These are phyloP conservation scores for Sus scrofa DNA, from an alignment of 2,113 vertebrate species.

Conservation along the genomic window DNA sequence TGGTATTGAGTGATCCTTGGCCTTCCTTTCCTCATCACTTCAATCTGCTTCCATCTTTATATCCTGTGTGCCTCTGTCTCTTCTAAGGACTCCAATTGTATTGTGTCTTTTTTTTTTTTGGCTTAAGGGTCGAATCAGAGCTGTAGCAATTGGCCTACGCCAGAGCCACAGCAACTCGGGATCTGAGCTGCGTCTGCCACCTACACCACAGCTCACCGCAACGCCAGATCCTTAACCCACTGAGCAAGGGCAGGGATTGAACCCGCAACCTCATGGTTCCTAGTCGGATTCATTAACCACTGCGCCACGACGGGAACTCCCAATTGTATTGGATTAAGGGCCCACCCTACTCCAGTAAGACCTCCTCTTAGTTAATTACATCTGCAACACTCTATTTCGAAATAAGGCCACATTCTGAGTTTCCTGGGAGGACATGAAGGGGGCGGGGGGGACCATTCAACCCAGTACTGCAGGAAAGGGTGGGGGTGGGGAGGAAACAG, in stretches of 20 bases:
- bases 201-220: too few relatives aligned
- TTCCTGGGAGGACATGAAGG: not conserved
- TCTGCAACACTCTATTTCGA: not conserved
- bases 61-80: not conserved
- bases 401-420: not conserved
- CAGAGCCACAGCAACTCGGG: too few relatives aligned
- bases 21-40: not conserved
- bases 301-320: too few relatives aligned
- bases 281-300: too few relatives aligned
- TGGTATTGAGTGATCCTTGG: not conserved
- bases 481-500: rapidly evolving
- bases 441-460: not conserved
- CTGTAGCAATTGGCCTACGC: too few relatives aligned
- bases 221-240: too few relatives aligned
- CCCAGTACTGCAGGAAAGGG: not conserved
- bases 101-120: too few relatives aligned
- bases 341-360: not conserved
- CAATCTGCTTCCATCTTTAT: not conserved
- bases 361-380: not conserved
- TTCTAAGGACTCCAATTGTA: not conserved
- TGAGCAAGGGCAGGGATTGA: too few relatives aligned
- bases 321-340: too few relatives aligned
- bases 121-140: too few relatives aligned
- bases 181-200: too few relatives aligned
- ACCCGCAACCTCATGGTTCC: too few relatives aligned